Evolutionary conservation across 1,140 invertebrate species (phyloP), one percentile per base, ranked within the genome.

Genomic region (Camponotus vicinus): DNA sequence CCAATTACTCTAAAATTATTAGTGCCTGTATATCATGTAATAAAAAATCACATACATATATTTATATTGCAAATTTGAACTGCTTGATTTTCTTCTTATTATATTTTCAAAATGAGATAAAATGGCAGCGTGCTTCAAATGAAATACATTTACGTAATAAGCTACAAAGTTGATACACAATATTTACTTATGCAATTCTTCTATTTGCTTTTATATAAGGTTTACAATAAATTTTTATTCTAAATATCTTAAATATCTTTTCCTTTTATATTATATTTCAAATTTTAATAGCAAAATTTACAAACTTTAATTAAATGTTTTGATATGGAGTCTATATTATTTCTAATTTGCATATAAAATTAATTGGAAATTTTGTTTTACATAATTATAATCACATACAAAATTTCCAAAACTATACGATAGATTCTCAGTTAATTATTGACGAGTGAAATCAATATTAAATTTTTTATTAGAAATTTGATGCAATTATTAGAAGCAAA

Each of bases 151-250:
- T 18, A 52, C 18, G 5, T 45, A 8, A 27, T 27, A 52, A 52
- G 4, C 49, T 52, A 18, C 18, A 52, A 63, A 34, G 37, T 40
- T 67, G 18, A 73, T 77, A n/a, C 21, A 18, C 27, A 69, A 79
- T 18, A 52, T 49, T n/a, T 5, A 7, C 18, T n/a, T 78, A 52
- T 64, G 15, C 8, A 9, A 13, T 27, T 63, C 45, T 61, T n/a
- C 6, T 61, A 27, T 6, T 27, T 6, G n/a, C 32, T 49, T 15
- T 37, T 27, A 27, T 27, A 27, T 27, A 27, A 27, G 11, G 1
- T n/a, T 76, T 42, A 52, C 45, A 49, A 49, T 61, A 4, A 64
- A 76, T 27, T 52, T 1, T 37, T 34, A 55, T 8, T 59, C 8
- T 75, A 75, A 27, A 27, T 27, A 27, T 27, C 27, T 59, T 59